Base-by-base conservation (phyloP, 2,888 invertebrate species). In the Sminthurides aquaticus region DNA sequence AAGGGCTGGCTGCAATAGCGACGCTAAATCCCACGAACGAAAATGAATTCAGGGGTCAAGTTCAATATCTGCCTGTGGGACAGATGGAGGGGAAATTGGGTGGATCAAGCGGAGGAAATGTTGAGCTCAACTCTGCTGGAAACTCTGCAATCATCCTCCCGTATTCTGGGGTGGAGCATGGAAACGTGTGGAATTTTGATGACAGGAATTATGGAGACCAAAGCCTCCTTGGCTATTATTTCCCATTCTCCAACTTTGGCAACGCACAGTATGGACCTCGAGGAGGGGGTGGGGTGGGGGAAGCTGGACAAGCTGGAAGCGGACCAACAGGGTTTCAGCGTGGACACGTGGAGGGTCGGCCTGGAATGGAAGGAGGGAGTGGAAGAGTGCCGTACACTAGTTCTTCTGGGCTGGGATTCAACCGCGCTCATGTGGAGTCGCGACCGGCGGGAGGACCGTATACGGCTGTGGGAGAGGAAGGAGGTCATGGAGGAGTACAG, bases 311-410 rank as follows among this genome's bases (percentile, higher is more conserved):
- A 34, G 15, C 49, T 24, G 15, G 29, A 8, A 26, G 11, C 27
- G 24, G 11, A 22, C n/a, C 25, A 2, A 62, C 62, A n/a, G 70
- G 69, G 48, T 72, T 72, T 57, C 70, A 71, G 27, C 57, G 73
- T 61, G 73, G 73, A 18, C 71, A 73, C 24, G 67, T 73, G 2
- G 73, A 73, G 59, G 67, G 70, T 0, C 60, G 59, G 15, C 70
- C 68, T 22, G 27, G 24, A 20, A 43, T 55, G 3, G 11, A 58
- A 48, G 15, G 26, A 25, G 49, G 62, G 48, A 20, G 48, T 49
- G 18, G 57, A 15, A 1, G 58, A 11, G 48, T 27, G 25, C 49
- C 11, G 22, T 49, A 43, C 49, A 59, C n/a, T 24, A 15, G 15
- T 15, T 43, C n/a, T 25, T 15, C 20, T 26, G 56, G 55, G 29